Evolutionary conservation across 53 echinoderm and acorn worm species (phyloP).

Genomic region (Paracentrotus lividus): DNA sequence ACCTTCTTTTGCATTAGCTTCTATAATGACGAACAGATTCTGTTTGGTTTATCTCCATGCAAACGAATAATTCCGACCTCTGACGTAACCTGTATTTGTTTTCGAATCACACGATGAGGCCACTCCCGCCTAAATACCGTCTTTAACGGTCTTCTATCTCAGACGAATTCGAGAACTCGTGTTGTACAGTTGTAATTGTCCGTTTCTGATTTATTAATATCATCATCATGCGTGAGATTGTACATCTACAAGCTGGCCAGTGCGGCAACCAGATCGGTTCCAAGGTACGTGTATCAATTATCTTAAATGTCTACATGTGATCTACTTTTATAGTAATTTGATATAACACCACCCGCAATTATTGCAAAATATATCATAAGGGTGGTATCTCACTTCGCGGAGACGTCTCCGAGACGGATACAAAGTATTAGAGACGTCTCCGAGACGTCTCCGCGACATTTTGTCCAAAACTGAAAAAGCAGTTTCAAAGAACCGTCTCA

Average conservation of each 20-base stretch:
- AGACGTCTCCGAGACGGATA: too few relatives aligned
- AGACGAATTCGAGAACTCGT: not conserved
- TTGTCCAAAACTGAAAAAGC: too few relatives aligned
- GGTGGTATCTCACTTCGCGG: too few relatives aligned
- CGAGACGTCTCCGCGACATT: constrained; percentile 77
- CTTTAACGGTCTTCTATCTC: not conserved
- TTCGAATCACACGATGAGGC: not conserved
- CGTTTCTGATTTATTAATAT: not conserved
- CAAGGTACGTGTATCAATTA: constrained; percentile 80
- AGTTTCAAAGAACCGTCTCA: too few relatives aligned
- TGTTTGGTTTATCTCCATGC: constrained; percentile 25
- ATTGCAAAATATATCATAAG: too few relatives aligned
- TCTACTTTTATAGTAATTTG: too few relatives aligned
- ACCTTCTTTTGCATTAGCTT: not conserved
- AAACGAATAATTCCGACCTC: not conserved
- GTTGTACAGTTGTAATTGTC: not conserved
- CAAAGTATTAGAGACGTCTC: constrained; percentile 5
- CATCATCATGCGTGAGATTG: constrained; percentile 89
- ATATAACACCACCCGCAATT: not conserved
- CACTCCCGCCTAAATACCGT: not conserved
- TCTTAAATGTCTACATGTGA: too few relatives aligned
- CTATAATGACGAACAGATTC: not conserved
- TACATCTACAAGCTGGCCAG: constrained; percentile 91
- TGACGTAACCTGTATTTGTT: constrained; percentile 5
- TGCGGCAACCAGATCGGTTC: constrained; percentile 95